Evolutionary conservation across 2,797 vertebrate genomes (phyloP).

Genomic region (Pelodytes ibericus): DNA sequence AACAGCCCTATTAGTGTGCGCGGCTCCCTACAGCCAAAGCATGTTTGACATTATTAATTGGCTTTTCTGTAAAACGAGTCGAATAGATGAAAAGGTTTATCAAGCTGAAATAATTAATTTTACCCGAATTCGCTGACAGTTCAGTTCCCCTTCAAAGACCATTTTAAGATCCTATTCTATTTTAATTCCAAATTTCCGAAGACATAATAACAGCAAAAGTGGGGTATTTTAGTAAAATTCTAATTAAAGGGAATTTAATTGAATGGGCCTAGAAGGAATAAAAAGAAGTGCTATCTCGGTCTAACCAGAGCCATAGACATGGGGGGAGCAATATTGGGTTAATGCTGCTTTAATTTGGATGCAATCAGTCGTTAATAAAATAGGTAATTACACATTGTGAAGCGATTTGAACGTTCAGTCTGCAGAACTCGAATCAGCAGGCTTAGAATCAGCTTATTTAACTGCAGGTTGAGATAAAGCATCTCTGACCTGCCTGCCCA

Average conservation of each 20-base stretch:
- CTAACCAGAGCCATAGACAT: constrained; percentile 88
- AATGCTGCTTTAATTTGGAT: constrained; percentile 94
- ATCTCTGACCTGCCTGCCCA: neutral
- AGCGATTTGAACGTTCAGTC: constrained; percentile 69
- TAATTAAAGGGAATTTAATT: constrained; percentile 98
- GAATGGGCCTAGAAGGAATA: constrained; percentile 88
- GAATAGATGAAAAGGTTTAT: constrained; percentile 99
- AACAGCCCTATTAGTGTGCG: constrained; percentile 95
- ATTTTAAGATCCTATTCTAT: constrained; percentile 67
- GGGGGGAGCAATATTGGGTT: constrained; percentile 88
- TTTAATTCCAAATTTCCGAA: constrained; percentile 77
- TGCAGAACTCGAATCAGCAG: constrained; percentile 75
- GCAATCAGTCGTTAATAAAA: constrained; percentile 95
- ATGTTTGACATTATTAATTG: constrained; percentile 99
- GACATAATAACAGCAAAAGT: constrained; percentile 84
- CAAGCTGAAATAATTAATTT: constrained; percentile 99
- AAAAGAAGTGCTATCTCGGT: constrained; percentile 87
- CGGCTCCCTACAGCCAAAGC: constrained; percentile 87
- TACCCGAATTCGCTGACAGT: constrained; percentile 96
- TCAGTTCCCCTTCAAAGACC: constrained; percentile 88
- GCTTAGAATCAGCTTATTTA: constrained; percentile 72
- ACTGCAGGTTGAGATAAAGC: constrained; percentile 66
- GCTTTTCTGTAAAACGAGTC: constrained; percentile 98
- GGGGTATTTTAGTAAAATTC: constrained; percentile 88
- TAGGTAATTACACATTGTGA: constrained; percentile 85